phyloP scores from a whole-genome alignment of 1,140 invertebrate species.

The Drusus annulatus region DNA sequence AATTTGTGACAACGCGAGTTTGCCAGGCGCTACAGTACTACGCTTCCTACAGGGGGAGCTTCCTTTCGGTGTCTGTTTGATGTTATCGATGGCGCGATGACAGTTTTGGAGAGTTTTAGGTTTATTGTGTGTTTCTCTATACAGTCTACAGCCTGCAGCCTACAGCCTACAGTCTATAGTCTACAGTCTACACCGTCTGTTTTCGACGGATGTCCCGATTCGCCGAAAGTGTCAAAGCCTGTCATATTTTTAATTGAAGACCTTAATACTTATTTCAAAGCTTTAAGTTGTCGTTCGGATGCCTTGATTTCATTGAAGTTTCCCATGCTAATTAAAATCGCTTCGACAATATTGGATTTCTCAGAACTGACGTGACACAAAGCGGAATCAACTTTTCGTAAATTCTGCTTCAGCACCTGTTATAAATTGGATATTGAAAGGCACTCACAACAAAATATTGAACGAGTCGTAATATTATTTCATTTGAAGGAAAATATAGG shows the following conservation, averaged over 20 bases:
- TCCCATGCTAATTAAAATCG: not conserved
- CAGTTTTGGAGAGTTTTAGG: slow-evolving; percentile 20
- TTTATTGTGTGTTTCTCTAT: slow-evolving; percentile 6
- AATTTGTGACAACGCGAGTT: slow-evolving; percentile 25
- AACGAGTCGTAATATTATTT: too few species aligned
- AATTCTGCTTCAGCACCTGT: too few species aligned
- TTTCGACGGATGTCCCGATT: not conserved
- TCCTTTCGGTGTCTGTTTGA: slow-evolving; percentile 10
- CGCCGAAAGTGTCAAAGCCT: not conserved
- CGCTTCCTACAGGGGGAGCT: not conserved
- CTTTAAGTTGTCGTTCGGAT: not conserved
- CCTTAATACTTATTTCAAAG: not conserved
- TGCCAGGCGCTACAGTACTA: not conserved
- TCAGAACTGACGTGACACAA: not conserved
- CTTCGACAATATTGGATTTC: not conserved
- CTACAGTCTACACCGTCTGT: not conserved
- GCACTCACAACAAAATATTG: too few species aligned
- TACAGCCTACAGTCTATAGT: too few species aligned
- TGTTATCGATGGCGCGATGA: slow-evolving; percentile 18
- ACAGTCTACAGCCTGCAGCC: not conserved
- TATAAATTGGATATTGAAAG: too few species aligned
- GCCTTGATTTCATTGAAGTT: slow-evolving; percentile 3
- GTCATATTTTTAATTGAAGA: slow-evolving; percentile 12
- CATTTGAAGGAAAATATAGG: too few species aligned
- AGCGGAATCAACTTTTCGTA: too few species aligned